Base-by-base conservation (phyloP, 2,888 invertebrate species). In the Drosophila incognita region DNA sequence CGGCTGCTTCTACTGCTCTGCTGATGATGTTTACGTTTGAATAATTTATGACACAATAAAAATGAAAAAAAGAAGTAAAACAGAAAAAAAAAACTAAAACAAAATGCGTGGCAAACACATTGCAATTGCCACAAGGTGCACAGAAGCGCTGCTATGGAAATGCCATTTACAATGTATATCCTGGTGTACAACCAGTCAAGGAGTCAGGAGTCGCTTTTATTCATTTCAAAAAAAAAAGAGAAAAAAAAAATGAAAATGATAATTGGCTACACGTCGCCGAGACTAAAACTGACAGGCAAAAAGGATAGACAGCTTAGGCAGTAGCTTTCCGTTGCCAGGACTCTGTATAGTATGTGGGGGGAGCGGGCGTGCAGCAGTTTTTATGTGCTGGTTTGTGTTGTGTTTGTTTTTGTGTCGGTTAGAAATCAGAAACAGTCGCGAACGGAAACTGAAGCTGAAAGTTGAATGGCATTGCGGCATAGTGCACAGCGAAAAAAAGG, bases 11-110 rank as follows among this genome's bases (percentile, higher is more conserved):
- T 31, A 40, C 61, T 69, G 57, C 62, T 56, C 72, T 76, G 82
- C 79, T 91, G 91, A 90, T 92, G 88, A 91, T 91, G 91, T 91
- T 92, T 89, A 83, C 87, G 83, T 87, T 88, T 92, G 91, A 92
- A 92, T 92, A 91, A 92, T 91, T 92, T 91, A 92, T 92, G 88
- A 87, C 82, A 84, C 84, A 90, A 88, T 83, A 90, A 81, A 71
- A 84, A 68, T 63, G 57, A 59, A 56, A 54, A 61, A 66, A 58
- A 68, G 36, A 58, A 52, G 35, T 60, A 31, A 56, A 54, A 62
- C 35, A 67, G 42, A 69, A 83, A 81, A 73, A 62, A 69, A 69
- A 54, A 40, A 62, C 18, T 36, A 33, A 71, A 63, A 78, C 65
- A 67, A 66, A 76, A 74, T 64, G 64, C 71, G 62, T 69, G 63